Evolutionary conservation across 53 echinoderm and acorn worm genomes (phyloP).

Genomic region (Temnopleurus reevesii): DNA sequence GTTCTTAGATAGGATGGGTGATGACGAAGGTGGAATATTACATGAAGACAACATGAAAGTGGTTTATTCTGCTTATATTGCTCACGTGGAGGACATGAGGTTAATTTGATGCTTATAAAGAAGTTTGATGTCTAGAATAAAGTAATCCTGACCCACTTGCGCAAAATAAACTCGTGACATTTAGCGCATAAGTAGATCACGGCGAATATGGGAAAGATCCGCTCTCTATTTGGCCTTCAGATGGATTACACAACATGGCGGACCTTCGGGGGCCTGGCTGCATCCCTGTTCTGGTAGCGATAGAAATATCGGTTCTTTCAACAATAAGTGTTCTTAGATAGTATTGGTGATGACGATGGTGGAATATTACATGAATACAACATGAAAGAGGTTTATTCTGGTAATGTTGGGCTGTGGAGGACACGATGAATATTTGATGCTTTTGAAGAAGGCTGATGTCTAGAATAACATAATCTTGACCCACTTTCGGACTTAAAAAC

Average conservation of each 20-base stretch:
- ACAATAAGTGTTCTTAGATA: neutral
- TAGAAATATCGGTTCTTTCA: neutral
- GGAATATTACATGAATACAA: neutral
- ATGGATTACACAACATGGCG: no score
- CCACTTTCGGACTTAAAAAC: no score
- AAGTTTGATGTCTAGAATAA: neutral
- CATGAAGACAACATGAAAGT: neutral
- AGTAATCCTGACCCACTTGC: neutral
- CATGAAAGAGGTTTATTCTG: neutral
- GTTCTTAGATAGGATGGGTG: no score
- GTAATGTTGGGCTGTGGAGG: neutral
- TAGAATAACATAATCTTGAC: conserved; percentile 2
- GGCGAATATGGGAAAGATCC: no score
- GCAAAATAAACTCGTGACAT: no score
- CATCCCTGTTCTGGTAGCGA: neutral
- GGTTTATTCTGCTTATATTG: neutral
- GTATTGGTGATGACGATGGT: neutral
- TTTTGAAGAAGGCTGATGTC: neutral
- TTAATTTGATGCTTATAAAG: neutral
- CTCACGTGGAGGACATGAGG: neutral
- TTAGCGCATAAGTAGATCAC: no score
- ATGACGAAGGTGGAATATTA: neutral
- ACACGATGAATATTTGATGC: neutral
- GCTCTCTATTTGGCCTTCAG: no score
- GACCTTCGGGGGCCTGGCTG: neutral